Evolutionary conservation across 2,888 invertebrate species (phyloP), one percentile per base, ranked within the genome.

Genomic region (Tolmerus cingulatus): DNA sequence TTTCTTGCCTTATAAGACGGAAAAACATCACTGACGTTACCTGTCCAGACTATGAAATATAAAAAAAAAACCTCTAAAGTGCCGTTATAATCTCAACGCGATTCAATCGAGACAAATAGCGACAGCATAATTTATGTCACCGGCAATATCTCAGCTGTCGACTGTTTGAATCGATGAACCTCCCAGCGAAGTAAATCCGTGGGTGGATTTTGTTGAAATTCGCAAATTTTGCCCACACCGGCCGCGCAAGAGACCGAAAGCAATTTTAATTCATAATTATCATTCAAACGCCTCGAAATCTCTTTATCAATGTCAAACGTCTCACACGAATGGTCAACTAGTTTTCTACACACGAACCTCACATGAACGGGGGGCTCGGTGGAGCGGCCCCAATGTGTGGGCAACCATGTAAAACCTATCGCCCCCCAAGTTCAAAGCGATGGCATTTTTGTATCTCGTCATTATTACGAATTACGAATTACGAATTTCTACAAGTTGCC

Each of bases 311-410:
- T 66, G 66, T 66, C 76, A 76, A 76, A 76, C 37, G 76, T 76
- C 34, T 76, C 76, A 76, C 76, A 37, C 34, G 76, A 76, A 76
- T 76, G 76, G 76, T 76, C 76, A 76, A 76, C 76, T 76, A 76
- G 76, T 76, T 76, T 37, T 37, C 34, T 37, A 34, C 19, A 66
- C 66, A 76, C 34, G 34, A 66, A 19, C 66, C 23, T 23, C 66
- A 66, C 23, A 19, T 9, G 14, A 27, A 66, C 66, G 12, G 5
- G 19, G 27, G 66, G 19, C 66, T 23, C 23, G n/a, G 16, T n/a
- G 51, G 51, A 5, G 7, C 51, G n/a, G 51, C 51, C n/a, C n/a
- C n/a, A 51, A 66, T 66, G 66, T 66, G 66, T 66, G 66, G 66
- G 66, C 66, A 66, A 66, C 27, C 23, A 12, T 66, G 66, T 19